Base-by-base conservation (phyloP, 1,140 invertebrate species). In the Zaprionus taronus region DNA sequence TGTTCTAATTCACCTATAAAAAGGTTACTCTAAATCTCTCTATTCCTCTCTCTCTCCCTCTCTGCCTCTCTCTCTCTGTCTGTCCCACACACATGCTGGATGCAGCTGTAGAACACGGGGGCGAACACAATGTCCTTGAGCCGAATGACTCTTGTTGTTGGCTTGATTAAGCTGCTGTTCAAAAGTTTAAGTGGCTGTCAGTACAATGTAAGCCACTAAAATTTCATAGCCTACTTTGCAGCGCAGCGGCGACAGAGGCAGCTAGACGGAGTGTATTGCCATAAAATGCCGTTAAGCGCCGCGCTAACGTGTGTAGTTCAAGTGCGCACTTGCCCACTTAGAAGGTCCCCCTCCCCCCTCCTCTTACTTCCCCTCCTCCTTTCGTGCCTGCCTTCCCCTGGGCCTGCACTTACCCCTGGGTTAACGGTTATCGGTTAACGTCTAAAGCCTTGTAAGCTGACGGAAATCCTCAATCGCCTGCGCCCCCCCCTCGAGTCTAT, bases 141-240 rank as follows among this genome's bases (percentile, higher is more conserved):
- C 28, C 60, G 41, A 17, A 47, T 31, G 57, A 63, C 57, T 72
- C 63, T 60, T 70, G 75, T 78, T 77, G 85, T 77, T 72, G 53
- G 69, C 56, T 90, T 90, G 81, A 90, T 89, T 90, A 89, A 90
- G 79, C 85, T 89, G 86, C 76, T 80, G 85, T 89, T 89, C 81
- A 90, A 89, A 89, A 85, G 81, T 85, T 90, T 51, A 85, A 89
- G 81, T 89, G 85, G 51, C 72, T 89, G 84, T 81, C 74, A 87
- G 81, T 81, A 87, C 81, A 84, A 90, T 89, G 84, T 84, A 79
- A 77, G 79, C 70, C 63, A 90, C 68, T 89, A 77, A 90, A 89
- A 79, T 90, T 89, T 89, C 79, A 89, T 90, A 72, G 84, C 84
- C 84, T 87, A 79, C 78, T 83, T 83, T 72, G 69, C 63, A 73